Base-by-base conservation (phyloP, 2,888 invertebrate species). In the Volucella inflata region DNA sequence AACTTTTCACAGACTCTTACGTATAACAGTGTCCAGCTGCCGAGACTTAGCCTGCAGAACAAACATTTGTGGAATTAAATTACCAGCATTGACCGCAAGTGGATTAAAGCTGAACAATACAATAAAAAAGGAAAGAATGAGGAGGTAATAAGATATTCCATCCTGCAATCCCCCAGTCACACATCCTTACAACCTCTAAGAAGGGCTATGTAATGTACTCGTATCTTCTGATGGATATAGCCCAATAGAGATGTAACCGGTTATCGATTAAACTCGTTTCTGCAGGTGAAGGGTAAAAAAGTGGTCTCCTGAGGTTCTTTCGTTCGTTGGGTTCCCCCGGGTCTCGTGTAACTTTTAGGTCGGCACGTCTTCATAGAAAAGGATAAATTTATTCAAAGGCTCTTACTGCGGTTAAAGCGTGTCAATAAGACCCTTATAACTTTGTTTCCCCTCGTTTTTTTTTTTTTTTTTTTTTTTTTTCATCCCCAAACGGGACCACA, bases 21-120 rank as follows among this genome's bases (percentile, higher is more conserved):
- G 40, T 21, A 8, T 16, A 14, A 40, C 9, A 17, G 10, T n/a
- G 12, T 40, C 42, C 12, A 12, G 17, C 40, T 16, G 16, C 16
- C 59, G 17, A 40, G 8, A 11, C 14, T 17, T 17, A 16, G 14
- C 55, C 12, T 17, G 8, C n/a, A 36, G 3, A 14, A 10, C 8
- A 9, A 74, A 14, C 74, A 64, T 65, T 72, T 53, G 42, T 62
- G 60, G 72, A 62, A 62, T 72, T 72, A 53, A 72, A 72, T 53
- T 72, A 40, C 60, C 53, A n/a, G 9, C 16, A 30, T 51, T 42
- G 68, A 46, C 44, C 72, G 14, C 72, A 74, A 74, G 53, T 64
- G 53, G 62, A 53, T 53, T 53, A 46, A 53, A n/a, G 60, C 2
- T 42, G 44, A 42, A n/a, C 21, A 21, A 42, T 40, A 40, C 44